Base-by-base conservation (phyloP, 2,113 vertebrate genomes). In the Dermatemys mawii region DNA sequence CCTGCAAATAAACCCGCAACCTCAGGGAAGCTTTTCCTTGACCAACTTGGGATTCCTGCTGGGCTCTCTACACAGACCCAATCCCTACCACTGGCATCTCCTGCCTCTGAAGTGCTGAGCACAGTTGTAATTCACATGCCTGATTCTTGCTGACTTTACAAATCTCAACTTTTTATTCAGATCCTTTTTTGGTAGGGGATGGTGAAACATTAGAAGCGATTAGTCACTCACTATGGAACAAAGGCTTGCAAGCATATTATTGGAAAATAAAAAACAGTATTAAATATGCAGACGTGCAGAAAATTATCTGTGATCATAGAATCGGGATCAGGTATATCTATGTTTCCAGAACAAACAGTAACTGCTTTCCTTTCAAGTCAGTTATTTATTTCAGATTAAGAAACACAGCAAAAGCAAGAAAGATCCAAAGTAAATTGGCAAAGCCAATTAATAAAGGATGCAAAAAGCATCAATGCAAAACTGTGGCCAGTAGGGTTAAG, bases 131-230 rank as follows among this genome's bases (percentile, higher is more conserved):
- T 60, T 35, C 1, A 84, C 9, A 63, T 57, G 81, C 11, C 78
- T 86, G 57, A 51, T 90, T 53, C 88, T 27, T 5, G 70, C 86
- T 93, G 70, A 60, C 48, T 57, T 83, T 78, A 91, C 53, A 83
- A 46, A 81, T 53, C 83, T 86, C 79, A 94, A 60, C 51, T 81
- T 24, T 4, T 79, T 83, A 81, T n/a, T 38, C 90, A 26, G n/a
- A 83, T 8, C 16, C 51, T 35, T 51, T 22, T 0, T 2, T 0
- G 60, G 60, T 0, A 3, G 6, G 48, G 16, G 57, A 6, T 49
- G 81, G 29, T 29, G n/a, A 83, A 0, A 0, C 3, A 5, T 27
- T 0, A 2, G 88, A 92, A 93, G 49, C 0, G 0, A 92, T 90
- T 93, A 85, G 63, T 95, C 96, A 94, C 35, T 49, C 6, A 0